Evolutionary conservation across 1,140 invertebrate species (phyloP).

Genomic region (Caenorhabditis brenneri): DNA sequence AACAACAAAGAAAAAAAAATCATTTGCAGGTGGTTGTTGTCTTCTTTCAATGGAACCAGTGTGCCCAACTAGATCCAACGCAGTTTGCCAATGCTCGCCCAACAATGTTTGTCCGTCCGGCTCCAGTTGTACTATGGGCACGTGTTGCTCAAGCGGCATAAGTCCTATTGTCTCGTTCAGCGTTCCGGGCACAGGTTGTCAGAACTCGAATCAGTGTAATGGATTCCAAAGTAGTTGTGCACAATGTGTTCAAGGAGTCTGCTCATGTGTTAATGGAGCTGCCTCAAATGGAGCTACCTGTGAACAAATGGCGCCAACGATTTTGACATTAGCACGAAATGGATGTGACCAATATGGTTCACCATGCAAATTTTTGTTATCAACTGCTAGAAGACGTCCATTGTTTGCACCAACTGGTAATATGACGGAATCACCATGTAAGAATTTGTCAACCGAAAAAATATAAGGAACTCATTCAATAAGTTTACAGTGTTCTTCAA

Average conservation of each 20-base stretch:
- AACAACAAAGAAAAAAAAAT: not conserved
- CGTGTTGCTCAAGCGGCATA: slow-evolving; percentile 59
- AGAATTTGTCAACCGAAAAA: not conserved
- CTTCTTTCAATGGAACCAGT: slow-evolving; percentile 58
- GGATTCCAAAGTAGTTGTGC: slow-evolving; percentile 58
- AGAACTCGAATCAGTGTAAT: slow-evolving; percentile 59
- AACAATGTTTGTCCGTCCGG: slow-evolving; percentile 60
- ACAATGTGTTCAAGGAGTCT: slow-evolving; percentile 61
- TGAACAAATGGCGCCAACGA: slow-evolving; percentile 43
- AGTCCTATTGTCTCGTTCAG: slow-evolving; percentile 52
- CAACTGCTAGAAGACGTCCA: slow-evolving; percentile 59
- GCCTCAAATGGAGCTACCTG: slow-evolving; percentile 65
- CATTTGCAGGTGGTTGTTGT: slow-evolving; percentile 62
- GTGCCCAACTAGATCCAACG: slow-evolving; percentile 59
- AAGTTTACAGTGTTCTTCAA: slow-evolving; percentile 67
- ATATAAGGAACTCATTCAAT: not conserved
- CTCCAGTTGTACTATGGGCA: slow-evolving; percentile 60
- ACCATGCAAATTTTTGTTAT: slow-evolving; percentile 59
- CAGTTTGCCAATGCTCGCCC: slow-evolving; percentile 66
- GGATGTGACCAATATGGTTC: slow-evolving; percentile 66
- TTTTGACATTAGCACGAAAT: slow-evolving; percentile 59
- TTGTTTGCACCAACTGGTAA: slow-evolving; percentile 62
- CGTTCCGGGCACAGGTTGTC: slow-evolving; percentile 60
- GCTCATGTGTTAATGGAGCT: slow-evolving; percentile 63
- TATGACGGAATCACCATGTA: slow-evolving; percentile 59